Conservation (phyloP, 2,113 vertebrate genomes). For the Atractosteus spatula region DNA sequence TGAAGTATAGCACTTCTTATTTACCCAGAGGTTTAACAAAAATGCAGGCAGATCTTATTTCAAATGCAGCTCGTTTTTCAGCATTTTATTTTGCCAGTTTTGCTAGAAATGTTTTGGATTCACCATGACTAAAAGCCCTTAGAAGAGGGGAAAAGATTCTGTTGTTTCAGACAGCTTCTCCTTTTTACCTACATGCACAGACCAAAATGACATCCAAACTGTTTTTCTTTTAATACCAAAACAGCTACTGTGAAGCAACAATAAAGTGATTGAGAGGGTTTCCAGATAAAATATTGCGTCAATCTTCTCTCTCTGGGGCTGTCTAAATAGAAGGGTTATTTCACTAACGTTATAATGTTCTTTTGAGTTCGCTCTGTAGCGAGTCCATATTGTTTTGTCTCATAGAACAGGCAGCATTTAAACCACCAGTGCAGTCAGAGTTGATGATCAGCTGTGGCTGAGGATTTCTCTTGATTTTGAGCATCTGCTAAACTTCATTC, state of each 20-base stretch:
- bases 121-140: too few species aligned
- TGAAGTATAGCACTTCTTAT: too few species aligned
- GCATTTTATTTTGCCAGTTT: too few species aligned
- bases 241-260: not conserved
- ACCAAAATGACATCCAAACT: not conserved
- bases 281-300: not conserved
- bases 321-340: constrained; percentile 22
- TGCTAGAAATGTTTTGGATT: too few species aligned
- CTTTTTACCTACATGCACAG: not conserved
- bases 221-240: not conserved
- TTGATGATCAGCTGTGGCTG: not conserved
- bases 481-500: too few species aligned
- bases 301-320: constrained; percentile 7
- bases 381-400: not conserved
- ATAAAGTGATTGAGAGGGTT: not conserved
- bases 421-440: not conserved
- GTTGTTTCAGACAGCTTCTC: not conserved
- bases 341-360: not conserved
- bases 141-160: not conserved
- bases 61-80: too few species aligned
- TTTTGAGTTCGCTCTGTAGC: not conserved
- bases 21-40: too few species aligned
- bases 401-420: too few species aligned
- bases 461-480: not conserved
- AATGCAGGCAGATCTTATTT: too few species aligned